Evolutionary conservation across 2,797 vertebrate species (phyloP), one percentile per base, ranked within the genome.

Genomic region (Chelon auratus): DNA sequence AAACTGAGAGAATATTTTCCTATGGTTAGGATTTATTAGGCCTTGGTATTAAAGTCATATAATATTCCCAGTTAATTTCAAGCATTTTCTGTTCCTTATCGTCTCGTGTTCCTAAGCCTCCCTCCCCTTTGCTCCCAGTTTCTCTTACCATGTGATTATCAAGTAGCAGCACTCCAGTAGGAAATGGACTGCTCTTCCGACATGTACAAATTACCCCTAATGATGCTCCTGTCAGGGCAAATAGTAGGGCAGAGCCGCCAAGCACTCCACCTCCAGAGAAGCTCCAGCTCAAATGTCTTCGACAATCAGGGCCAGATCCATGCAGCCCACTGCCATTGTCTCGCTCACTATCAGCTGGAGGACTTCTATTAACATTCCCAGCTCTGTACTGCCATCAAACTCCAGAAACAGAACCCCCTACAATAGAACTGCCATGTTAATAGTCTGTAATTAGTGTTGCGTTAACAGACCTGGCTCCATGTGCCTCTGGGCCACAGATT

Each of bases 151-250:
- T 84, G 82, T 93, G 90, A 93, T 94, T 92, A 93, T 89, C 82
- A 91, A 90, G 87, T 81, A 86, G 88, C 82, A 54, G 84, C 70
- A 55, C 82, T 91, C 73, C 60, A 74, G 85, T 92, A 67, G 86
- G 86, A 92, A 93, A 92, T 91, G 72, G 81, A 77, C 80, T 73
- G 17, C 78, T 87, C 74, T 45, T 59, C 51, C 62, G 78, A 84
- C 92, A 89, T 88, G 90, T 91, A 91, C 90, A 92, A 93, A 94
- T 94, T 93, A 90, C 83, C 77, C 63, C 67, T 91, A 93, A 93
- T 94, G 90, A 93, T 89, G 77, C 70, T 66, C 81, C 89, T 93
- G 93, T 93, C 92, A 90, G 87, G 70, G 78, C 66, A 91, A 93
- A 91, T 91, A 81, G 84, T 71, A 81, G 83, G 79, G 83, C 51